A percentile compares a stretch with the other conserved stretches of the same genome.
phyloP scores from a whole-genome alignment of 2,797 vertebrate species.

The Manis javanica region DNA sequence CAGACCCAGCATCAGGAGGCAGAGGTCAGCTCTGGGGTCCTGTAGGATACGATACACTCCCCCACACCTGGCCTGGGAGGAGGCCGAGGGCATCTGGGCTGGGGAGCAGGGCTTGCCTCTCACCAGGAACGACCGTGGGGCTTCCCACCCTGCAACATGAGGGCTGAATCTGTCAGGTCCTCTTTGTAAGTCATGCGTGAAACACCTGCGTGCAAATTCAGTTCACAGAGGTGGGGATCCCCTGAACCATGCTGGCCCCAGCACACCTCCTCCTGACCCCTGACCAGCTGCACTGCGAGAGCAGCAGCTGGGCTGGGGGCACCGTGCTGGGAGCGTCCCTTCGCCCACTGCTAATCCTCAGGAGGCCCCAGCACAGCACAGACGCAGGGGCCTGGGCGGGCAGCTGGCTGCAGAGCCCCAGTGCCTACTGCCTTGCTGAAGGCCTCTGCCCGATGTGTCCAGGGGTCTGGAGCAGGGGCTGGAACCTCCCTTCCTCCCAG shows the following conservation, averaged over 20 bases:
- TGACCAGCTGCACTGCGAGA: background rate
- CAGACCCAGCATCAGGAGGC: accelerated
- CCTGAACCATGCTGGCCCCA: background rate
- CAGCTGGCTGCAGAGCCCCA: too few species aligned
- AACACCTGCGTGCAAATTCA: background rate
- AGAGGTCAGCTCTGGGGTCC: background rate
- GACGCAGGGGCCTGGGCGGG: accelerated
- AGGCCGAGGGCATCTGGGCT: background rate
- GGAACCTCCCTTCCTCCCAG: accelerated
- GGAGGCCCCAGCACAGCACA: accelerated
- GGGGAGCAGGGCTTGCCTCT: background rate
- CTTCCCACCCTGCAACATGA: background rate
- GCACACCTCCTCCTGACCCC: background rate
- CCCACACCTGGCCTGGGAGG: background rate
- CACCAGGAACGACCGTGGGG: accelerated
- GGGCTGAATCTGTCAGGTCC: accelerated
- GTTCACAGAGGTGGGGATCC: background rate
- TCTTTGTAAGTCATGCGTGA: background rate
- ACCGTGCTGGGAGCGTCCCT: too few species aligned
- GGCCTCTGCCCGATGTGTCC: accelerated
- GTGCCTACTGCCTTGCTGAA: too few species aligned
- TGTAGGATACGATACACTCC: background rate
- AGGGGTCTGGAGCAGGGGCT: background rate
- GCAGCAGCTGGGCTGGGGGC: accelerated
- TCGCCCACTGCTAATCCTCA: background rate